phyloP scores from a whole-genome alignment of 1,140 invertebrate species.

The Asbolus verrucosus region DNA sequence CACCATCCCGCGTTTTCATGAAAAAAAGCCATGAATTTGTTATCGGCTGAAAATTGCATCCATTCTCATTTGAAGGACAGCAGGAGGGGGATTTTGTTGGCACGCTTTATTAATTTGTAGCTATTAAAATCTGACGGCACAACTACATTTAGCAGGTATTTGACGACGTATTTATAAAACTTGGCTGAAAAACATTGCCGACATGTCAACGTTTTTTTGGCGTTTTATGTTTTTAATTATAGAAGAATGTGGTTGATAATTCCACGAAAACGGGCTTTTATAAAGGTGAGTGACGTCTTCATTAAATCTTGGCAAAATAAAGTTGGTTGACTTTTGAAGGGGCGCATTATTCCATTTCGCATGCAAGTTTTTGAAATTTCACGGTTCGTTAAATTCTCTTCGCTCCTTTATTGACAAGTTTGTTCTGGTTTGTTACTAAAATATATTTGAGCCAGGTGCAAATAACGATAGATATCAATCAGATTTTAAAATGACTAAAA shows the following conservation, averaged over 20 bases:
- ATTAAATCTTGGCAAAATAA: no score
- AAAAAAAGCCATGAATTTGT: slow-evolving; percentile 48
- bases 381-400: no score
- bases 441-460: no score
- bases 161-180: slow-evolving; percentile 24
- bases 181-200: slow-evolving; percentile 1
- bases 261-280: slow-evolving; percentile 11
- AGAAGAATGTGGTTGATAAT: slow-evolving; percentile 26
- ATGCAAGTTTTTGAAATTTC: slow-evolving; percentile 4
- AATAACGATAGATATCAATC: no score
- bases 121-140: slow-evolving; percentile 1
- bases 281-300: background rate
- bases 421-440: no score
- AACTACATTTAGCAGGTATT: slow-evolving; percentile 16
- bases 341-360: no score
- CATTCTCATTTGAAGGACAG: no score
- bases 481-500: no score
- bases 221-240: slow-evolving; percentile 20
- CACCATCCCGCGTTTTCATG: slow-evolving; percentile 11
- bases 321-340: no score
- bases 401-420: no score
- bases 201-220: slow-evolving; percentile 1
- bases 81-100: no score
- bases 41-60: slow-evolving; percentile 37
- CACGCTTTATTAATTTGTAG: slow-evolving; percentile 20